These are phyloP conservation scores for Noctua fimbriata DNA, from an alignment of 2,888 invertebrate species.

Conservation along the genomic window DNA sequence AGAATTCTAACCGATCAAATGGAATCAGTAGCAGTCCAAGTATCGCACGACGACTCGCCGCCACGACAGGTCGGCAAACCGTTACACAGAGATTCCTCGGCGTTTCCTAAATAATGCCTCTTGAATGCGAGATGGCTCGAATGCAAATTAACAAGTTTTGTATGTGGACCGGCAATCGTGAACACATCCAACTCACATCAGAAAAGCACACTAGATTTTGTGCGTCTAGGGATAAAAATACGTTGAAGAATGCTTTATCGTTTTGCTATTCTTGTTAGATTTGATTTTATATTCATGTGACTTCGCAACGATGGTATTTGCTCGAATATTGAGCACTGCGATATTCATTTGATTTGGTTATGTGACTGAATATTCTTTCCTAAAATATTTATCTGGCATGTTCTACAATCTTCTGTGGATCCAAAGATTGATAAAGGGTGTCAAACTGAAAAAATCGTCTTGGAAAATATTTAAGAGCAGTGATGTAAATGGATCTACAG, in stretches of 20 bases:
- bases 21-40: conserved; percentile 49
- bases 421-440: not conserved
- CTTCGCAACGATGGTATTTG: conserved; percentile 27
- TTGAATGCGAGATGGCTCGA: conserved; percentile 78
- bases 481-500: conserved; percentile 16
- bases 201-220: conserved; percentile 61
- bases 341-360: conserved; percentile 20
- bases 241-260: conserved; percentile 53
- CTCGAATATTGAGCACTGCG: conserved; percentile 3
- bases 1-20: conserved; percentile 47
- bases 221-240: conserved; percentile 60
- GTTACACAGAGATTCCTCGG: conserved; percentile 81
- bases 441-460: not conserved
- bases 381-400: conserved; percentile 6
- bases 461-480: not conserved
- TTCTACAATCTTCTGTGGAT: too few species aligned
- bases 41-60: conserved; percentile 54
- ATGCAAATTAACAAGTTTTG: conserved; percentile 84
- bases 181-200: conserved; percentile 54
- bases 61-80: conserved; percentile 76
- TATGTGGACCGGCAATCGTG: conserved; percentile 73
- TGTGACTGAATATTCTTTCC: not conserved
- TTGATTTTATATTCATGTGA: conserved; percentile 52
- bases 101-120: conserved; percentile 82
- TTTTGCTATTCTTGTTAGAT: conserved; percentile 44